Evolutionary conservation across 1,140 invertebrate species (phyloP).

Genomic region (Helicorthomorpha holstii): DNA sequence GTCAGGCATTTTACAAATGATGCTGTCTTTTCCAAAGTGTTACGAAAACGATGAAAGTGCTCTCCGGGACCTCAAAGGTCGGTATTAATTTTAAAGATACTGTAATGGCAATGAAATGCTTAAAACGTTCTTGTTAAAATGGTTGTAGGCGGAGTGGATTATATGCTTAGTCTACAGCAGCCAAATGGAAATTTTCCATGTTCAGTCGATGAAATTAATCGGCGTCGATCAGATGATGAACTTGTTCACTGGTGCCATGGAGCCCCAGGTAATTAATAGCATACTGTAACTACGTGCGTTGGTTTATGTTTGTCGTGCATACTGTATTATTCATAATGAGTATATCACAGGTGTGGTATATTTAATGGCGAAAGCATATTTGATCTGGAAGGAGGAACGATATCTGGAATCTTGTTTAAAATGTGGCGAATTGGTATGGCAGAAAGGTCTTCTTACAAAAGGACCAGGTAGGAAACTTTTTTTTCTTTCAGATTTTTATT

Average conservation of each 20-base stretch:
- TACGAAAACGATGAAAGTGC: background rate
- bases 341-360: conserved; percentile 39
- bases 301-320: conserved; percentile 4
- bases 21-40: conserved; percentile 32
- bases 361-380: conserved; percentile 60
- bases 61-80: background rate
- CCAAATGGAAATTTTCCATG: conserved; percentile 57
- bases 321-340: conserved; percentile 20
- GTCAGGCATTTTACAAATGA: conserved; percentile 37
- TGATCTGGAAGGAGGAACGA: conserved; percentile 50
- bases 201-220: conserved; percentile 45
- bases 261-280: conserved; percentile 36
- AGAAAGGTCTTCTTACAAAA: conserved; percentile 58
- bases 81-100: background rate
- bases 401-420: conserved; percentile 49
- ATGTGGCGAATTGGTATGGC: conserved; percentile 58
- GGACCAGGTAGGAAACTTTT: conserved; percentile 37
- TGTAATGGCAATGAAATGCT: background rate
- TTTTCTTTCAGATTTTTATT: background rate
- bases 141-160: background rate
- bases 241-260: conserved; percentile 81
- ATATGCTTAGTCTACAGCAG: conserved; percentile 17
- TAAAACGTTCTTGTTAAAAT: background rate
- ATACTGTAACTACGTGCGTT: background rate
- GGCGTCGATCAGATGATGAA: conserved; percentile 34